Conservation (phyloP, 2,888 invertebrate genomes). For the Hypolimnas misippus region DNA sequence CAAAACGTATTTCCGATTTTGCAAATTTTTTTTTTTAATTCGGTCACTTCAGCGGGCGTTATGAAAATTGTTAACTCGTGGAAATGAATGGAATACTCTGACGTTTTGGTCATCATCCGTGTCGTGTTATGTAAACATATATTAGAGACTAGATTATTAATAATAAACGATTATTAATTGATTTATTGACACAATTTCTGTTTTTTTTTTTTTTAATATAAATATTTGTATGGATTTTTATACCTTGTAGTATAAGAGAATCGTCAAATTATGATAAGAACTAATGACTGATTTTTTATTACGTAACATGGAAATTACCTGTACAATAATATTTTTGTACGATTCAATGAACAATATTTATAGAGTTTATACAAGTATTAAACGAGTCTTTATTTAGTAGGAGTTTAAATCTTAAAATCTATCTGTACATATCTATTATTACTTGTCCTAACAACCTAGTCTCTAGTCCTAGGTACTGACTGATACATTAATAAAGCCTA, state of each 20-base stretch:
- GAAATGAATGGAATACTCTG: too few relatives aligned
- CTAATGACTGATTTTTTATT: constrained; percentile 2
- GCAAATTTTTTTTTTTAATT: too few relatives aligned
- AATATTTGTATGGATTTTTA: neutral
- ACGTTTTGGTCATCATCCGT: neutral
- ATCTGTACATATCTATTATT: too few relatives aligned
- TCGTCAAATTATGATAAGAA: neutral
- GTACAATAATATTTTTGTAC: neutral
- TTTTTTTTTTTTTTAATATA: neutral
- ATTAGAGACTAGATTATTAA: constrained; percentile 7
- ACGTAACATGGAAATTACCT: constrained; percentile 3
- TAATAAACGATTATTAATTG: constrained; percentile 31
- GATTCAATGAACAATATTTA: neutral
- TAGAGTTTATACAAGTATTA: neutral
- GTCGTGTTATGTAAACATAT: neutral
- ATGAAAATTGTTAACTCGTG: too few relatives aligned
- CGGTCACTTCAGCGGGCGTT: too few relatives aligned
- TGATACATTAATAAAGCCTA: too few relatives aligned
- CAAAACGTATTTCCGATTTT: too few relatives aligned
- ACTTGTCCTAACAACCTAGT: too few relatives aligned
- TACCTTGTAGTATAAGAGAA: neutral
- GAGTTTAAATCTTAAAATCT: too few relatives aligned
- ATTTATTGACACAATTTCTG: constrained; percentile 26
- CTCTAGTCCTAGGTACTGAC: too few relatives aligned
- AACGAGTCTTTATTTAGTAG: neutral